Percentiles rank a stretch among this genome's conserved stretches.
Evolutionary conservation across 2,797 vertebrate genomes (phyloP).

Genomic region (Sternotherus odoratus): DNA sequence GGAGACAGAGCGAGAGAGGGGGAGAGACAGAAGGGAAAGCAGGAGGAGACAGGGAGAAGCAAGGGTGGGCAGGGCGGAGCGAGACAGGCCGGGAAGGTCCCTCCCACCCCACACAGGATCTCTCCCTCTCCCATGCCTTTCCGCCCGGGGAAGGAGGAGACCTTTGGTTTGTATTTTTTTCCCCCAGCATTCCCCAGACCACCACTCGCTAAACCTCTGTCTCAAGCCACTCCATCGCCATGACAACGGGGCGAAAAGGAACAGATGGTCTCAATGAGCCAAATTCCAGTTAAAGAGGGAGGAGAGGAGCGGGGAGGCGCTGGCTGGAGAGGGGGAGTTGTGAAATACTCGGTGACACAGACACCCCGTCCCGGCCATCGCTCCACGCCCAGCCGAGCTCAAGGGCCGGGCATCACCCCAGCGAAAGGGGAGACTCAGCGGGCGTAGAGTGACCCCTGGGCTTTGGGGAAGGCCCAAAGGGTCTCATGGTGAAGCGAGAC

Average conservation of each 20-base stretch:
- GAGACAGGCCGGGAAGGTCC: background rate
- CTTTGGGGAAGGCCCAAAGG: background rate
- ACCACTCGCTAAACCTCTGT: constrained; percentile 86
- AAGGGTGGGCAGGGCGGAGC: background rate
- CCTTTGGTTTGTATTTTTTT: constrained; percentile 36
- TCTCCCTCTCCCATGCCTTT: constrained; percentile 23
- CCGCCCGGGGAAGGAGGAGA: background rate
- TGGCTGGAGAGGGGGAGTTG: constrained; percentile 10
- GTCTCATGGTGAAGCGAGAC: background rate
- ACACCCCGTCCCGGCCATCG: background rate
- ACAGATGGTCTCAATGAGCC: constrained; percentile 93
- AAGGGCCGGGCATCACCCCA: background rate
- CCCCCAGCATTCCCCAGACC: constrained; percentile 77
- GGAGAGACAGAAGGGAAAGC: background rate
- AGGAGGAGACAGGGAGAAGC: background rate
- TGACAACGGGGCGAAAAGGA: constrained; percentile 87
- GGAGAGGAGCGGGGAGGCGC: constrained; percentile 72
- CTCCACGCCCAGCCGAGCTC: background rate
- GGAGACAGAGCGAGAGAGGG: fast-evolving
- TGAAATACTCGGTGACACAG: background rate
- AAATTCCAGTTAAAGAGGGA: constrained; percentile 88
- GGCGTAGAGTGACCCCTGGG: background rate
- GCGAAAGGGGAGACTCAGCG: background rate
- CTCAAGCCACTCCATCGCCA: constrained; percentile 92
- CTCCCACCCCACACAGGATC: background rate